Evolutionary conservation across 1,140 invertebrate genomes (phyloP).

Genomic region (Octopus bimaculoides): DNA sequence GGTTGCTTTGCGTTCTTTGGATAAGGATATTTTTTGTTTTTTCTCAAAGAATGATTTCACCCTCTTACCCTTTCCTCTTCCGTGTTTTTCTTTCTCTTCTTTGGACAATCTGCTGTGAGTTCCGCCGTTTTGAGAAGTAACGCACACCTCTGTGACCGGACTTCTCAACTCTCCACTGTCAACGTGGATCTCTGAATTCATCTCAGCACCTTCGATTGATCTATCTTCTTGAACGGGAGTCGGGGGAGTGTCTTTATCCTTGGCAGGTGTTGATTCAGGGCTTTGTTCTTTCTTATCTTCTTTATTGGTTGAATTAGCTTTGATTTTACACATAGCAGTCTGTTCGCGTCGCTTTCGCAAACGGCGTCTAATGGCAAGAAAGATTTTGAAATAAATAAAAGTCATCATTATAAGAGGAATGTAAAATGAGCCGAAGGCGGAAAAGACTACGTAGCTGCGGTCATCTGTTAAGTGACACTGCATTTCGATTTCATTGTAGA

Average conservation of each 20-base stretch:
- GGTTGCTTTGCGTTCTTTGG: conserved; percentile 88
- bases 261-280: conserved; percentile 15
- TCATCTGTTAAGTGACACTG: conserved; percentile 51
- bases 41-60: conserved; percentile 71
- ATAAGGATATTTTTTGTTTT: conserved; percentile 87
- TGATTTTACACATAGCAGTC: conserved; percentile 19
- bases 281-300: neutral
- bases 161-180: neutral
- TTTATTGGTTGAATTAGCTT: conserved; percentile 10
- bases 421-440: conserved; percentile 58
- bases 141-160: neutral
- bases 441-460: conserved; percentile 50
- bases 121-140: neutral
- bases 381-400: conserved; percentile 53
- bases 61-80: conserved; percentile 10
- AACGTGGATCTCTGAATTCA: neutral
- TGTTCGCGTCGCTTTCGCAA: conserved; percentile 24
- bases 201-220: conserved; percentile 17
- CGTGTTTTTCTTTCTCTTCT: conserved; percentile 9
- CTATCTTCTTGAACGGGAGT: conserved; percentile 16
- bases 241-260: conserved; percentile 10
- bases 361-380: conserved; percentile 30
- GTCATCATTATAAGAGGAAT: conserved; percentile 56
- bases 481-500: conserved; percentile 24
- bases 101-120: conserved; percentile 13